These are phyloP conservation scores for Troglohyphantes excavatus DNA, from an alignment of 2,888 invertebrate genomes.

Conservation along the genomic window DNA sequence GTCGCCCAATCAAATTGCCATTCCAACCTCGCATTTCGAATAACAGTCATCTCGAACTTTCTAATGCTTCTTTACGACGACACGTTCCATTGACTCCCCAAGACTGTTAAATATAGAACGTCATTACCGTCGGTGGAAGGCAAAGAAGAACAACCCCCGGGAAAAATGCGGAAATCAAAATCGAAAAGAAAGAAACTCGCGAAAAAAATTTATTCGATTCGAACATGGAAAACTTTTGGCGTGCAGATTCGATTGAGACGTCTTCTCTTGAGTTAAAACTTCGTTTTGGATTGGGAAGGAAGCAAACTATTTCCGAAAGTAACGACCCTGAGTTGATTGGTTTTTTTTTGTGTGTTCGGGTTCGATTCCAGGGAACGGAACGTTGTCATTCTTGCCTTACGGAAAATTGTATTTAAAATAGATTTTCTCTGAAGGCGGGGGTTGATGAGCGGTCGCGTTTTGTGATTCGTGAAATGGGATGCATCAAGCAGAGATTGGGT, in stretches of 20 bases:
- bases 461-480: background rate
- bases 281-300: background rate
- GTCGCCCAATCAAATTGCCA: background rate
- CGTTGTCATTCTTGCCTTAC: background rate
- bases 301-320: slow-evolving; percentile 33
- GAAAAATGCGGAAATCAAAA: slow-evolving; percentile 43
- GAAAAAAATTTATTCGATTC: background rate
- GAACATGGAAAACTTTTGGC: background rate
- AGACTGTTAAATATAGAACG: slow-evolving; percentile 28
- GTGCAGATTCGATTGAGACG: background rate
- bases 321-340: slow-evolving; percentile 44
- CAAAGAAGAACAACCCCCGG: background rate
- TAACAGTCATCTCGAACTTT: slow-evolving; percentile 23
- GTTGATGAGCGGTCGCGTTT: background rate
- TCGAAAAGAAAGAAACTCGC: background rate
- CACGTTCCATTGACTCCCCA: slow-evolving; percentile 16
- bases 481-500: background rate
- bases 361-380: slow-evolving; percentile 18
- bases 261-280: no score
- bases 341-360: no score
- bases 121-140: background rate
- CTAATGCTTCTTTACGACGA: slow-evolving; percentile 25
- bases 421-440: background rate
- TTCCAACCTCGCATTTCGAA: slow-evolving; percentile 19
- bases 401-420: background rate